Percentiles rank a stretch among this genome's conserved stretches.
phyloP scores from a whole-genome alignment of 2,888 invertebrate species.

The Steinernema hermaphroditum region DNA sequence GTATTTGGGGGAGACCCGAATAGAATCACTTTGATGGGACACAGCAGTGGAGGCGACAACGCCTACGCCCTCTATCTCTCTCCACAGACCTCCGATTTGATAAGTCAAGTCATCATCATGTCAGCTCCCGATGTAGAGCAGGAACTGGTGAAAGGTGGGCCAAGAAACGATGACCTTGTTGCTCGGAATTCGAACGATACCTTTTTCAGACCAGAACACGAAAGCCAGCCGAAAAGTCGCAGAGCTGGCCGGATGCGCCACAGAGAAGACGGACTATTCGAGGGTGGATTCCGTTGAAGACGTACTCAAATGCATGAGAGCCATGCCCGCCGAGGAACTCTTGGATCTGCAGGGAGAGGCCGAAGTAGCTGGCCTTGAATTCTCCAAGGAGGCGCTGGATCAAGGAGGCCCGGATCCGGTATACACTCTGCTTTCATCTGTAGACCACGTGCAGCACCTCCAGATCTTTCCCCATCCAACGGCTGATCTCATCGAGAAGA shows the following conservation, averaged over 20 bases:
- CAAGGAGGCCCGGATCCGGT: background rate
- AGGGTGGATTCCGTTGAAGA: background rate
- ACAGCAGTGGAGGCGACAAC: constrained; percentile 27
- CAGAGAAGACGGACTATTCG: background rate
- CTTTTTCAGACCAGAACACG: background rate
- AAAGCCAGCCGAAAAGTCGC: background rate
- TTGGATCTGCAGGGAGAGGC: background rate
- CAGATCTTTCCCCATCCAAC: background rate
- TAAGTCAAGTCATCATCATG: constrained; percentile 28
- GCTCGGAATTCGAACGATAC: background rate
- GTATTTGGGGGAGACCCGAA: background rate
- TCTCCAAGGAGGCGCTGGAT: background rate
- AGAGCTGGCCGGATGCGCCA: background rate
- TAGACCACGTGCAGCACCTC: background rate
- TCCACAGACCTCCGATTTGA: constrained; percentile 13
- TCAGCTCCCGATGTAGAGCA: background rate
- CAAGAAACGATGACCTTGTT: background rate
- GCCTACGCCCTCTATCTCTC: constrained; percentile 24
- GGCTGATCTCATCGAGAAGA: background rate
- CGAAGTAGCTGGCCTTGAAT: background rate
- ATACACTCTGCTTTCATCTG: background rate
- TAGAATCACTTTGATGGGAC: background rate
- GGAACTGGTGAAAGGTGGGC: too few species aligned
- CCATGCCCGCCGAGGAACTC: background rate
- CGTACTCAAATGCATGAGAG: constrained; percentile 27